Conservation (phyloP, 1,140 invertebrate species). For the Homalodisca vitripennis region DNA sequence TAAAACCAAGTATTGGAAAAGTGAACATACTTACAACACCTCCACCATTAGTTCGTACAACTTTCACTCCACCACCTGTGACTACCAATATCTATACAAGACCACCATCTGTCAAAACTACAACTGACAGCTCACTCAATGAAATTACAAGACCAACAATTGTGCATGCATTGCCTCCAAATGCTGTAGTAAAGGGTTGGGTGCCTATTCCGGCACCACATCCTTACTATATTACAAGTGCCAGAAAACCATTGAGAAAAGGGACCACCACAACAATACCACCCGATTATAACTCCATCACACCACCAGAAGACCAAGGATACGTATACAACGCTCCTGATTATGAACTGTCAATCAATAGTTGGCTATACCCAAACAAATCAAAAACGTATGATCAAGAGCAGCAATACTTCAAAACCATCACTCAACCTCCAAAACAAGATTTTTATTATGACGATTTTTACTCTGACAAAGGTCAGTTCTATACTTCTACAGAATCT, state of each 20-base stretch:
- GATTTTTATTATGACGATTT: constrained; percentile 21
- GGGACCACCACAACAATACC: constrained; percentile 11
- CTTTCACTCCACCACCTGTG: constrained; percentile 37
- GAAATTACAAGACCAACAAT: constrained; percentile 35
- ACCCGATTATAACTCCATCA: constrained; percentile 24
- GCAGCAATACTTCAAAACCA: constrained; percentile 12
- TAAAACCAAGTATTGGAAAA: constrained; percentile 7
- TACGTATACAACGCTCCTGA: constrained; percentile 25
- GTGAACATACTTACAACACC: constrained; percentile 14
- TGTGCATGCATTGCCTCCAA: constrained; percentile 26
- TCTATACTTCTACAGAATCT: constrained; percentile 6
- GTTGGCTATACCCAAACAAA: constrained; percentile 27
- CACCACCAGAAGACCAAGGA: constrained; percentile 11
- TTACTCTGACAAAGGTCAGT: constrained; percentile 21
- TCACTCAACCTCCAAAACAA: constrained; percentile 5
- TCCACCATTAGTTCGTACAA: constrained; percentile 27
- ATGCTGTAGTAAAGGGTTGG: constrained; percentile 38
- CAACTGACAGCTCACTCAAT: constrained; percentile 34
- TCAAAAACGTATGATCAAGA: constrained; percentile 14
- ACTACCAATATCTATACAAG: constrained; percentile 18
- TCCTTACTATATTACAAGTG: constrained; percentile 41
- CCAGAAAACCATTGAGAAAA: constrained; percentile 34
- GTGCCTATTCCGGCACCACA: constrained; percentile 42
- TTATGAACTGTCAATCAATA: constrained; percentile 19
- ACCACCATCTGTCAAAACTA: constrained; percentile 30